Conservation (phyloP, 2,888 invertebrate species). For the Punctoribates punctum region DNA sequence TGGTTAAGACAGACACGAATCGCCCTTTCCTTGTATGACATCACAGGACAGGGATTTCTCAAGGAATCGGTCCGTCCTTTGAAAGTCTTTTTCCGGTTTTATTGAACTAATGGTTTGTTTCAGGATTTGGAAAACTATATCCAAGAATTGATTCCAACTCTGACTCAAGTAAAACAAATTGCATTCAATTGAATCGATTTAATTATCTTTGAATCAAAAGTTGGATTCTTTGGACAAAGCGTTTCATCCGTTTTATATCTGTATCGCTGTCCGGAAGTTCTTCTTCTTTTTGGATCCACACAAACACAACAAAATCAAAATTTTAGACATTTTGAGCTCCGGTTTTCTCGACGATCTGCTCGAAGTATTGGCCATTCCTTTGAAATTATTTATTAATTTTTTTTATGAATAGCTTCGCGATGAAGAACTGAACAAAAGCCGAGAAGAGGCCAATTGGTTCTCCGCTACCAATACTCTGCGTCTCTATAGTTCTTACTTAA, state of each 20-base stretch:
- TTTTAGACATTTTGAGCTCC: conserved; percentile 84
- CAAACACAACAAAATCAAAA: conserved; percentile 79
- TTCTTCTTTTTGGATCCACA: conserved; percentile 91
- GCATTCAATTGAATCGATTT: neutral
- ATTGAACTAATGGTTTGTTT: conserved; percentile 38
- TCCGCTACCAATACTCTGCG: conserved; percentile 80
- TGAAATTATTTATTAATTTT: neutral
- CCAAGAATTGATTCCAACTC: conserved; percentile 82
- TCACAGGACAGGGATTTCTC: conserved; percentile 83
- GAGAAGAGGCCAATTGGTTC: conserved; percentile 86
- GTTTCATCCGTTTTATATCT: conserved; percentile 92
- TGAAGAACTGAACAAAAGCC: conserved; percentile 74
- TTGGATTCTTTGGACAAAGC: conserved; percentile 84
- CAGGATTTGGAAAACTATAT: conserved; percentile 93
- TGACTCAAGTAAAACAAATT: conserved; percentile 63
- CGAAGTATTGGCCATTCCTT: conserved; percentile 60
- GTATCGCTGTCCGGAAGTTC: conserved; percentile 92
- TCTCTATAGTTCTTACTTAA: conserved; percentile 82
- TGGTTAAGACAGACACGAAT: conserved; percentile 94
- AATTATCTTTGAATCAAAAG: conserved; percentile 26
- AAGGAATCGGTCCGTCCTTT: conserved; percentile 66
- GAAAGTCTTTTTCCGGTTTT: neutral
- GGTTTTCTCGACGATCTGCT: conserved; percentile 87
- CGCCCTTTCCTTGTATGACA: conserved; percentile 86
- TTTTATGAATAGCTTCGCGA: conserved; percentile 64